Evolutionary conservation across 2,888 invertebrate species (phyloP).

Genomic region (Gasteruption jaculator): DNA sequence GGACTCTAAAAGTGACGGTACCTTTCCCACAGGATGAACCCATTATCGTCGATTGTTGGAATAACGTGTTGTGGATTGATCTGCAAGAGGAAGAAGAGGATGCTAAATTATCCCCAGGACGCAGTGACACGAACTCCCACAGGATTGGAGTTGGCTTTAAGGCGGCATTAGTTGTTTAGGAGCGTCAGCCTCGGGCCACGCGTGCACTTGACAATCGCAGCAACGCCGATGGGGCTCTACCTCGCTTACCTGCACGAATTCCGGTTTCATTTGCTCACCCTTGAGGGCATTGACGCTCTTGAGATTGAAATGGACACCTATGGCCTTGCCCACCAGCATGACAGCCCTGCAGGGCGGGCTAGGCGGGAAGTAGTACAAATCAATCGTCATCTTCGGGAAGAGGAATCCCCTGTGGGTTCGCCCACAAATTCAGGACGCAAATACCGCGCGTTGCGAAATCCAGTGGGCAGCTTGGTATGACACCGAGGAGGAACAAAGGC

Average conservation of each 20-base stretch:
- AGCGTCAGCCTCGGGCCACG: no score
- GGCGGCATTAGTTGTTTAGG: no score
- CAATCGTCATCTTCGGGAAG: constrained; percentile 51
- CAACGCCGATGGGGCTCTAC: background rate
- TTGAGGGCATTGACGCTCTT: constrained; percentile 60
- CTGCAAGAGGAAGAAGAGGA: constrained; percentile 51
- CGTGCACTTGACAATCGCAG: no score
- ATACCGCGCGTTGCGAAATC: no score
- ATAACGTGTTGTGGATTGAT: constrained; percentile 81
- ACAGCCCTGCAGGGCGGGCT: constrained; percentile 66
- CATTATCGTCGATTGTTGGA: constrained; percentile 80
- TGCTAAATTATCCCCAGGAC: background rate
- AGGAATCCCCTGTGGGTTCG: no score
- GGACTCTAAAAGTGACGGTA: constrained; percentile 28
- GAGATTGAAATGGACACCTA: constrained; percentile 64
- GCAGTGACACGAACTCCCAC: no score
- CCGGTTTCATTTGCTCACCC: constrained; percentile 64
- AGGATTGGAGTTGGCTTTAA: no score
- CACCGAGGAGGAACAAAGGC: no score
- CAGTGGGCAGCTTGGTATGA: no score
- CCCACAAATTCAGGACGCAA: no score
- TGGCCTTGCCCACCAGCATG: constrained; percentile 61
- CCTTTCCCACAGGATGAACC: constrained; percentile 76
- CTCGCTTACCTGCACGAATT: constrained; percentile 61
- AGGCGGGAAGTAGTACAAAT: constrained; percentile 63